Conservation (phyloP, 2,888 invertebrate species). For the Polymixis lichenea region DNA sequence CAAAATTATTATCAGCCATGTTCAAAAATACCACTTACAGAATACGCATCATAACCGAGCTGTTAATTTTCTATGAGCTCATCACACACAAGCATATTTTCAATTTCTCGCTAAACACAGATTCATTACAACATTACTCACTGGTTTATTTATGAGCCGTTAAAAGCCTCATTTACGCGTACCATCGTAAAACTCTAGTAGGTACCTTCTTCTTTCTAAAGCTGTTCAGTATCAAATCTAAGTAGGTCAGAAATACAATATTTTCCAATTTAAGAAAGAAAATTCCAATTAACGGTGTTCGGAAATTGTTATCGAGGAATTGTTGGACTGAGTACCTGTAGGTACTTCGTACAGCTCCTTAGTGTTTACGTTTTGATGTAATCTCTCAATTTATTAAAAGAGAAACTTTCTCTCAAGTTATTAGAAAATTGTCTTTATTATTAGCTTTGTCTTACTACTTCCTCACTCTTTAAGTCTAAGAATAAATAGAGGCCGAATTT, state of each 20-base stretch:
- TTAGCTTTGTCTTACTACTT: too few species aligned
- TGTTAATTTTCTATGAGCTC: not conserved
- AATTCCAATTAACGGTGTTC: not conserved
- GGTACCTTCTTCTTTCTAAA: too few species aligned
- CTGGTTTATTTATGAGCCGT: conserved; percentile 46
- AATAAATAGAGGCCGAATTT: not conserved
- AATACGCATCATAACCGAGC: not conserved
- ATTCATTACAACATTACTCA: conserved; percentile 39
- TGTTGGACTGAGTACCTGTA: not conserved
- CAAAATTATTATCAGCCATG: not conserved
- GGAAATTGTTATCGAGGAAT: conserved; percentile 5
- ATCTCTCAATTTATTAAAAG: not conserved
- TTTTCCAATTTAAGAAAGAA: not conserved
- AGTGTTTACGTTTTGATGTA: not conserved
- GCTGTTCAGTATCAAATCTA: not conserved
- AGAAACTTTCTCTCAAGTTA: too few species aligned
- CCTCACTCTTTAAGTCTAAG: not conserved
- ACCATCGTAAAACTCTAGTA: not conserved
- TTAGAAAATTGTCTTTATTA: not conserved
- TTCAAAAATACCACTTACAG: not conserved
- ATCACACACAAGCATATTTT: not conserved
- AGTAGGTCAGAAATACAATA: not conserved
- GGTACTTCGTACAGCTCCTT: not conserved
- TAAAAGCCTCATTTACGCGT: conserved; percentile 31
- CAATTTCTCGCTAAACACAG: conserved; percentile 37